Conservation (phyloP, 2,113 vertebrate species). For the Dasyornis broadbenti region DNA sequence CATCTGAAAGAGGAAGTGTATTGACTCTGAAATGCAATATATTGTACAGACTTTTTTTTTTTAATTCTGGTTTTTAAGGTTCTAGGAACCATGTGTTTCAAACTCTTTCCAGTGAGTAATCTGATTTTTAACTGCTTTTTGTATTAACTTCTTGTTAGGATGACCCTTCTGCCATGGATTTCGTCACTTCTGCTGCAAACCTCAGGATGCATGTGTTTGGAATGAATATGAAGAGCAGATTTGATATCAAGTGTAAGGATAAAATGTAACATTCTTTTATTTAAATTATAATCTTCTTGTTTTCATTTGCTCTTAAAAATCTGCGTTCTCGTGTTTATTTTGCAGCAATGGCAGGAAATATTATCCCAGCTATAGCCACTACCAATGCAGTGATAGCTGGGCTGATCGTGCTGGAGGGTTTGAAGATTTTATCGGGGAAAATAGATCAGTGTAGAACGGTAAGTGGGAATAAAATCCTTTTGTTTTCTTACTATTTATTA, state of each 20-base stretch:
- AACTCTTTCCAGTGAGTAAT: background rate
- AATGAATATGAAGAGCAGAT: conserved; percentile 98
- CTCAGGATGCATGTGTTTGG: conserved; percentile 98
- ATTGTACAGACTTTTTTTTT: background rate
- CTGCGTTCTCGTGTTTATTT: conserved; percentile 5
- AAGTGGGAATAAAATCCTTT: conserved; percentile 39
- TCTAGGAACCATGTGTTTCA: background rate
- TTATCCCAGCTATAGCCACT: conserved; percentile 98
- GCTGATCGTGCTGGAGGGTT: conserved; percentile 90
- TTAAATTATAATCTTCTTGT: background rate
- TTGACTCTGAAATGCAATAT: background rate
- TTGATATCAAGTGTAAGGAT: conserved; percentile 96
- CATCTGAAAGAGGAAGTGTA: background rate
- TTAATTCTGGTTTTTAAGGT: background rate
- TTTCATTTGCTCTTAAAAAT: background rate
- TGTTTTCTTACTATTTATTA: background rate
- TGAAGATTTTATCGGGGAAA: conserved; percentile 92
- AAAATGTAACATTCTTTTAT: background rate
- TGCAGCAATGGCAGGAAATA: conserved; percentile 98
- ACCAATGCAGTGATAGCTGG: conserved; percentile 97
- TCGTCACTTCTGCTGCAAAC: conserved; percentile 93
- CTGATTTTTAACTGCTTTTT: background rate
- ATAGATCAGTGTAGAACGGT: conserved; percentile 93
- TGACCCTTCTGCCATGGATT: conserved; percentile 94
- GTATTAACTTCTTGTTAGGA: conserved; percentile 77